Evolutionary conservation across 1,140 invertebrate species (phyloP).

Genomic region (Cydia pomonella): DNA sequence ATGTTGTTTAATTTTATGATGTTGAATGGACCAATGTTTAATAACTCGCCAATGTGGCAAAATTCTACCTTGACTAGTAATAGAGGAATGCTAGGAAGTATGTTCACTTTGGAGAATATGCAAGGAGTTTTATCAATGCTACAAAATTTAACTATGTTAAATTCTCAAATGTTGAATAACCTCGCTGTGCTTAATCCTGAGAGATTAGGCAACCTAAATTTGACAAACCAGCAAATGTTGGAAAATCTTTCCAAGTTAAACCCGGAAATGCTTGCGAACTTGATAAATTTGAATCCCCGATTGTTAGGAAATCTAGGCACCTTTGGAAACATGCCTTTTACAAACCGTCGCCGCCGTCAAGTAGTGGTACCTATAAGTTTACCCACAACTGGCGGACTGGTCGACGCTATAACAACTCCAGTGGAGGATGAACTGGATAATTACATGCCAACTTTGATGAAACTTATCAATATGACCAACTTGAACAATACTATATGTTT

Average conservation of each 20-base stretch:
- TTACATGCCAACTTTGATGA: not conserved
- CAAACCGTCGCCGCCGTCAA: not conserved
- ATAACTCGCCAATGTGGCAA: not conserved
- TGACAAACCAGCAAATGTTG: not conserved
- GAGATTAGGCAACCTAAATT: not conserved
- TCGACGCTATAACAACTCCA: not conserved
- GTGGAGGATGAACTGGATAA: not conserved
- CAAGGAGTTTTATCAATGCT: constrained; percentile 14
- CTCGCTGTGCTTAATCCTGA: not conserved
- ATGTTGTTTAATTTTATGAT: constrained; percentile 9
- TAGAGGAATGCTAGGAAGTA: not conserved
- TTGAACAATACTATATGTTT: constrained; percentile 14
- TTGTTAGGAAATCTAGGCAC: not conserved
- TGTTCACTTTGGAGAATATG: not conserved
- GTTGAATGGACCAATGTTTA: not conserved
- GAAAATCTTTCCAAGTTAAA: not conserved
- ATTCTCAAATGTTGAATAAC: constrained; percentile 6
- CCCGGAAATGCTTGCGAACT: not conserved
- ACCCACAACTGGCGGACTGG: not conserved
- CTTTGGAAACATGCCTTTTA: not conserved
- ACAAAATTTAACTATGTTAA: not conserved
- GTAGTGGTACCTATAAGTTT: not conserved
- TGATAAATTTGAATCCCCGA: not conserved
- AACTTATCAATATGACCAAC: constrained; percentile 11
- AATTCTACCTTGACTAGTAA: not conserved